Base-by-base conservation (phyloP, 2,113 vertebrate genomes). In the Macheiramphus alcinus region DNA sequence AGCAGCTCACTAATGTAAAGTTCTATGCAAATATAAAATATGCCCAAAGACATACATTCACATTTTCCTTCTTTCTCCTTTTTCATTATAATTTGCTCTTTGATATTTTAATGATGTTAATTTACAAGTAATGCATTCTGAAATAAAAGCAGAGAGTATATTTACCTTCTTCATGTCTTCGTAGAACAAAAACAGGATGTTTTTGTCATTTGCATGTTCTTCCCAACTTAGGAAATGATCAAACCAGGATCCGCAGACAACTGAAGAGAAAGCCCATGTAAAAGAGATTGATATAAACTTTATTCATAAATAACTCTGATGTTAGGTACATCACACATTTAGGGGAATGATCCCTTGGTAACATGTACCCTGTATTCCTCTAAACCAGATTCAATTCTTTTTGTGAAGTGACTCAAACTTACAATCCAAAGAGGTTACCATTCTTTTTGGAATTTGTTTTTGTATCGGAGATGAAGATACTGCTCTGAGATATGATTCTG, bases 81-180 rank as follows among this genome's bases (percentile, higher is more conserved):
- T 80, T 89, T 66, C 25, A 31, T 82, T 76, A 25, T 45, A 82
- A 58, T 63, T 85, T 91, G 10, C 14, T 91, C 53, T 91, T 95
- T 67, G 63, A 87, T 72, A 55, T 79, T 89, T 79, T 87, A 55
- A 66, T 78, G 8, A 56, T 62, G 32, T 40, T 75, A 27, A 83
- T 88, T 88, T 86, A 59, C 31, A 89, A 73, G 34, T 43, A 68
- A 71, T 52, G 8, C 40, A 29, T 85, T 72, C 43, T 73, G 53
- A 58, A 80, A 36, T 27, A 61, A 67, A 40, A 78, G 63, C 43
- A 83, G 50, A 80, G 47, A 70, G 23, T 16, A 15, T n/a, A 48
- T 92, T 97, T 97, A 98, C 98, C 96, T 97, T 97, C 72, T 98
- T 98, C 98, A 98, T 98, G 79, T 98, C 97, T 96, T 98, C 98